Evolutionary conservation across 2,888 invertebrate species (phyloP), one percentile per base, ranked within the genome.

Genomic region (Plebejus melissa): DNA sequence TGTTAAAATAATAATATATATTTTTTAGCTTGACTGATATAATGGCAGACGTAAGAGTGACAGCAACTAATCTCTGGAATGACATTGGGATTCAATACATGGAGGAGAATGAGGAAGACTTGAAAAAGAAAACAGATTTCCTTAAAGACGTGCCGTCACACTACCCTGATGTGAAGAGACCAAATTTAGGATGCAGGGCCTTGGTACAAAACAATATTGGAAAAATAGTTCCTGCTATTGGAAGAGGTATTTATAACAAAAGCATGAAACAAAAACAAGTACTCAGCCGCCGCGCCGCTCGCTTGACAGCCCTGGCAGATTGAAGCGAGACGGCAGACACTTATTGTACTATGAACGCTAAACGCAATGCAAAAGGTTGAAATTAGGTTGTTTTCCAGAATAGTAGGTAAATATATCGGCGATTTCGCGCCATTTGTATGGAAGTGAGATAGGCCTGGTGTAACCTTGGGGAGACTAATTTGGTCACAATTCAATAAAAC

Each of bases 41-140:
- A 77, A 95, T 97, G 77, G 94, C 94, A 1, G 96, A 97, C 77
- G 95, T 97, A n/a, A 91, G 95, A 77, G 87, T 91, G 11, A 94
- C 95, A 79, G 96, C 97, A 0, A 85, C 88, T 1, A 88, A 91
- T 1, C 86, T 96, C 1, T 98, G 98, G 98, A 85, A 94, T 1
- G 91, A 95, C 80, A 95, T 96, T 79, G 99, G 99, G 0, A 86
- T 95, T 60, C 96, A 96, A 80, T 99, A 96, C 87, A 95, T 96
- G 87, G 93, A 95, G 69, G 99, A 99, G 87, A 99, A 99, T 88
- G 97, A 98, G 82, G 95, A 96, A 70, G 98, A 98, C 78, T 88
- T 98, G 0, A 98, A 97, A 84, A 97, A 98, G 84, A 95, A 96
- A 86, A 88, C 97, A 74, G 97, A 98, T 87, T 97, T 96, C 85